phyloP scores from a whole-genome alignment of 2,888 invertebrate species.

The Luffia ferchaultella region DNA sequence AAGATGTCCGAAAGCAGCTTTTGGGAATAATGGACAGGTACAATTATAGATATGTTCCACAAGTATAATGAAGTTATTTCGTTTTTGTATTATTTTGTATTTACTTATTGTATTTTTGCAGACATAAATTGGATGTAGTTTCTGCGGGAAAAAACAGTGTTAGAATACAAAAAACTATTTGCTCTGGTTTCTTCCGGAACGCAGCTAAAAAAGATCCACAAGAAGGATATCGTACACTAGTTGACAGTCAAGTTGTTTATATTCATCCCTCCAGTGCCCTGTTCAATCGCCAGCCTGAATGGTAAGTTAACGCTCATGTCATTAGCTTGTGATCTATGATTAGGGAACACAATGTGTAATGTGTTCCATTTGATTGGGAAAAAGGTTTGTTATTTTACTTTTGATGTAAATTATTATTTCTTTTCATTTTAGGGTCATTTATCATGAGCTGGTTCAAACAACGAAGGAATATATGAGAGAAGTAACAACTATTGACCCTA shows the following conservation, averaged over 20 bases:
- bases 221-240: slow-evolving; percentile 96
- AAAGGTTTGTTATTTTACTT: background rate
- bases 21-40: slow-evolving; percentile 96
- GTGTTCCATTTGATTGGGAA: background rate
- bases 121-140: slow-evolving; percentile 95
- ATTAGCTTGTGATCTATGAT: no score
- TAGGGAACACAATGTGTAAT: no score
- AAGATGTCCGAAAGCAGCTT: slow-evolving; percentile 97
- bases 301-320: no score
- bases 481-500: slow-evolving; percentile 95
- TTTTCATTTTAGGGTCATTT: slow-evolving; percentile 80
- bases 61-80: background rate
- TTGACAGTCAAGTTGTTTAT: slow-evolving; percentile 97
- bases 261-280: slow-evolving; percentile 98
- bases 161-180: slow-evolving; percentile 96
- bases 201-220: slow-evolving; percentile 99
- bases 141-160: slow-evolving; percentile 96
- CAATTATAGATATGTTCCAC: slow-evolving; percentile 11
- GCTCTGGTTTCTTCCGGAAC: slow-evolving; percentile 98
- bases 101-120: slow-evolving; percentile 22
- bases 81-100: background rate
- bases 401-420: background rate
- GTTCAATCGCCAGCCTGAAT: slow-evolving; percentile 98
- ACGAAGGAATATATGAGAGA: slow-evolving; percentile 99
- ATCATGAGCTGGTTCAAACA: slow-evolving; percentile 98